Evolutionary conservation across 2,888 invertebrate species (phyloP), one percentile per base, ranked within the genome.

Genomic region (Villa cingulata): DNA sequence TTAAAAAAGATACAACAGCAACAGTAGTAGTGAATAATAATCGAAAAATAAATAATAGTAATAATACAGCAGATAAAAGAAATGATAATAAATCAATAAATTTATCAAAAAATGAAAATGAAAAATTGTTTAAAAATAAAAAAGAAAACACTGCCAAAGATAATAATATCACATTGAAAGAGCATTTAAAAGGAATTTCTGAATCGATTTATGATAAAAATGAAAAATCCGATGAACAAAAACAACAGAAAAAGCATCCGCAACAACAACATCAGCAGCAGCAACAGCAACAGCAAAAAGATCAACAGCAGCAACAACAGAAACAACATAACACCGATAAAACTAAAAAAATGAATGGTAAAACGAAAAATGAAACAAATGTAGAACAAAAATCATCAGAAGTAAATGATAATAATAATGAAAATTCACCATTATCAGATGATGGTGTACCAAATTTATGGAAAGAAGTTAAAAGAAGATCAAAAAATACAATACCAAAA

Each of bases 381-480:
- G 12, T 12, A 12, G 15, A 40, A 29, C 39, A 52, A 37, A 17
- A n/a, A n/a, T n/a, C n/a, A n/a, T n/a, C n/a, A n/a, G n/a, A n/a
- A n/a, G n/a, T n/a, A n/a, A n/a, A n/a, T n/a, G n/a, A n/a, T n/a
- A n/a, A 40, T 40, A 19, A 27, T 12, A 19, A 45, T 41, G 49
- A 55, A 45, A 58, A 57, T 52, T 59, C 58, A 51, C 59, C 62
- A 51, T 58, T 58, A 50, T 63, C 64, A 23, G 51, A 50, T 41
- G 52, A 54, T 45, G 53, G 47, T 41, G 51, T 54, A 23, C 48
- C 55, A 2, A 66, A 65, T 56, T 59, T 67, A 55, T 70, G 69
- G 69, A 67, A 68, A 62, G 68, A 78, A 75, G 78, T 78, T 58
- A 77, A 77, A 58, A 72, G 78, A 39, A 74, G 77, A 53, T 72